A percentile compares a stretch with the other conserved stretches of the same genome.
Conservation (phyloP, 92 coral and sea anemone genomes). For the Pocillopora grandis region DNA sequence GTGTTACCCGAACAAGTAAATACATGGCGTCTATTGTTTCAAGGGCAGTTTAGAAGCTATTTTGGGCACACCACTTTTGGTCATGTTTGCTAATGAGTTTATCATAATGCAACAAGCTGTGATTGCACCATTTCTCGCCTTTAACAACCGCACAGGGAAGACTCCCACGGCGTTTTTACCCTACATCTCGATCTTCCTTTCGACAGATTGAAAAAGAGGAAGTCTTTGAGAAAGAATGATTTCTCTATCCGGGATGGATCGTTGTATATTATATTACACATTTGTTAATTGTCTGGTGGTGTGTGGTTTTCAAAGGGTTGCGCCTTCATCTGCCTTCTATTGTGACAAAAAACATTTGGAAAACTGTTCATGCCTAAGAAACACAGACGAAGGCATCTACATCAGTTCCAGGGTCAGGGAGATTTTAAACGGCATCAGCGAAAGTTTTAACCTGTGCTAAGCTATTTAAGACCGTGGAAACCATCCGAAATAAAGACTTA, state of each 20-base stretch:
- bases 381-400: not conserved
- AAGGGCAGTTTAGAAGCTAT: not conserved
- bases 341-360: not conserved
- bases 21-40: not conserved
- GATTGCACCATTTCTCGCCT: not conserved
- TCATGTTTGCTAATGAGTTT: not conserved
- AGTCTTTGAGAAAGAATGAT: not conserved
- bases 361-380: not conserved
- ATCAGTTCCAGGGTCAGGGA: not conserved
- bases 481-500: not conserved
- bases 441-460: not conserved
- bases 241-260: not conserved
- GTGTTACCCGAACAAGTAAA: conserved; percentile 16
- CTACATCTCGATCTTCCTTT: not conserved
- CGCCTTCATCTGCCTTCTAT: not conserved
- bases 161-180: not conserved
- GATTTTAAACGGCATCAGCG: not conserved
- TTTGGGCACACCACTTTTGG: not conserved
- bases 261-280: not conserved
- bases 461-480: not conserved
- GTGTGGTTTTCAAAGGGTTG: not conserved
- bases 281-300: not conserved
- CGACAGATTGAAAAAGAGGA: not conserved
- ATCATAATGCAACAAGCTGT: not conserved
- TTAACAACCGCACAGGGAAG: not conserved